A percentile compares a stretch with the other conserved stretches of the same genome.
Evolutionary conservation across 2,888 invertebrate genomes (phyloP).

Genomic region (Anoncus sp.): DNA sequence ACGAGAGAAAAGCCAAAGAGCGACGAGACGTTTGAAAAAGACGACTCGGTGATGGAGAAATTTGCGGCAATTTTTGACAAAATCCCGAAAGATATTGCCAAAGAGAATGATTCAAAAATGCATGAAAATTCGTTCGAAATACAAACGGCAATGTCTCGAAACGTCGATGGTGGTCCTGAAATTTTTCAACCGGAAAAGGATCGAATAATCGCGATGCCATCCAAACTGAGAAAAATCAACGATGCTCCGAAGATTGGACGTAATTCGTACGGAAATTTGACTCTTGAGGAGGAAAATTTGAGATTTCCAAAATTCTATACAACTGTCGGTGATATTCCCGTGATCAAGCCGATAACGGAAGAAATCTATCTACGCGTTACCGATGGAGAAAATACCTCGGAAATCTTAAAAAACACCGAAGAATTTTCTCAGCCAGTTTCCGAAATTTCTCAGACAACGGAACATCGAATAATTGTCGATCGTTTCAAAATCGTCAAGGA

Average conservation of each 20-base stretch:
- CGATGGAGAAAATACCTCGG: not conserved
- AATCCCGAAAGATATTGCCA: conserved; percentile 7
- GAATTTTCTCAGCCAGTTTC: conserved; percentile 22
- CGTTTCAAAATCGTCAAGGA: conserved; percentile 35
- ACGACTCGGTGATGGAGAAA: conserved; percentile 42
- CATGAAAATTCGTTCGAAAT: not conserved
- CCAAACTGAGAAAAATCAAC: not conserved
- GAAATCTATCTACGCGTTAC: not conserved
- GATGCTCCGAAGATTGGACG: not conserved
- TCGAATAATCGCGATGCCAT: not conserved
- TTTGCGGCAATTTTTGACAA: conserved; percentile 39
- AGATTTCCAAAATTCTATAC: not conserved
- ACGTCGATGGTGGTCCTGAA: not conserved
- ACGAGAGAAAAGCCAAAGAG: conserved; percentile 29
- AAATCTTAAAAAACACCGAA: conserved; percentile 33
- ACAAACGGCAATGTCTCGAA: not conserved
- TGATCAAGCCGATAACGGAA: not conserved
- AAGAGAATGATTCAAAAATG: not conserved
- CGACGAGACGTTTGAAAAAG: conserved; percentile 44
- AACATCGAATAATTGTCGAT: conserved; percentile 32
- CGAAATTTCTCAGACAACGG: conserved; percentile 34
- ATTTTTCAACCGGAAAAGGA: not conserved
- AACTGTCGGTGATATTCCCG: not conserved
- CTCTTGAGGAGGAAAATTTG: not conserved
- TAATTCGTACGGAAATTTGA: not conserved